A percentile compares a stretch with the other conserved stretches of the same genome.
Conservation (phyloP, 2,888 invertebrate genomes). For the Leuctra nigra region DNA sequence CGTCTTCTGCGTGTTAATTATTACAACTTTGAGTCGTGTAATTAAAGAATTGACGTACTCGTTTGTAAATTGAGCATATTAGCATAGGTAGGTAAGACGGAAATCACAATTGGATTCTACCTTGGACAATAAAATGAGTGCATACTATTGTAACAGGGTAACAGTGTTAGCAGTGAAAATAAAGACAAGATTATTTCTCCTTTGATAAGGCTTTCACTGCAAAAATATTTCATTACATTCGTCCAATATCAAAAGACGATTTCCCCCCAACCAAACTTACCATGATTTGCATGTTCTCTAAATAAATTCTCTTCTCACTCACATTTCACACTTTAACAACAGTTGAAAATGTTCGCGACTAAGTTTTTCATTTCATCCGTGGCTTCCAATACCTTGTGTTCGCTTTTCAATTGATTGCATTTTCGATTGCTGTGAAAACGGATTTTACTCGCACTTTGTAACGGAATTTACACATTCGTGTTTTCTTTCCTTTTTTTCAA, state of each 20-base stretch:
- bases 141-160: no score
- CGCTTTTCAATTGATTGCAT: constrained; percentile 15
- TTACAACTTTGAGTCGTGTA: no score
- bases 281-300: constrained; percentile 5
- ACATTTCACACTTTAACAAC: not conserved
- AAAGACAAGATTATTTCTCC: no score
- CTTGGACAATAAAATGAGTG: no score
- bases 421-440: constrained; percentile 4
- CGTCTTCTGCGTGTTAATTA: no score
- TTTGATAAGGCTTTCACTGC: no score
- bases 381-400: constrained; percentile 13
- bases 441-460: constrained; percentile 12
- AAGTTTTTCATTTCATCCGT: constrained; percentile 16
- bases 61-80: no score
- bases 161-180: no score
- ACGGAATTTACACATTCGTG: constrained; percentile 17
- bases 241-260: not conserved
- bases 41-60: no score
- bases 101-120: no score
- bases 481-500: constrained; percentile 11
- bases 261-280: not conserved
- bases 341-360: not conserved
- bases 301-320: not conserved
- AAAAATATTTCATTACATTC: not conserved
- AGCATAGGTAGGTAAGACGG: no score